Conservation (phyloP, 1,140 invertebrate species). For the Hydropsyche tenuis region DNA sequence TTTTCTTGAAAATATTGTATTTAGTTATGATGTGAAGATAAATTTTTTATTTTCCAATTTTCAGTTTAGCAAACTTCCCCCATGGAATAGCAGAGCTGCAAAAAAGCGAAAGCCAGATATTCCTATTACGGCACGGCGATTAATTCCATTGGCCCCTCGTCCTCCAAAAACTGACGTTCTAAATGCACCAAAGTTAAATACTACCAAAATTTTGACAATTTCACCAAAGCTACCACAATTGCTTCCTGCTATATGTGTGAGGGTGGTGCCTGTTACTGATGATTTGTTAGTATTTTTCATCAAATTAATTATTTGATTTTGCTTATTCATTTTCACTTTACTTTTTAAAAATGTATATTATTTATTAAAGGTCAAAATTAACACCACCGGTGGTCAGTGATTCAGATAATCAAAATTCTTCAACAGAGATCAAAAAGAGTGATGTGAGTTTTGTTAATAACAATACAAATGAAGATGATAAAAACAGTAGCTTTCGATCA, state of each 20-base stretch:
- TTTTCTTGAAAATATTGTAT: not conserved
- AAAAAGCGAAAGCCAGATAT: slow-evolving; percentile 46
- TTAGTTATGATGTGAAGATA: not conserved
- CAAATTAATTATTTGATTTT: too few species aligned
- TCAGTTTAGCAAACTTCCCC: slow-evolving; percentile 52
- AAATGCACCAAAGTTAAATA: not conserved
- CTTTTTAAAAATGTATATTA: too few species aligned
- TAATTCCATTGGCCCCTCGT: slow-evolving; percentile 56
- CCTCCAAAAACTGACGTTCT: slow-evolving; percentile 45
- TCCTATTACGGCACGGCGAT: slow-evolving; percentile 54
- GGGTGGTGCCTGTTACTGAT: not conserved
- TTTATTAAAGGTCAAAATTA: too few species aligned
- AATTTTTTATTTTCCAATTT: slow-evolving; percentile 23
- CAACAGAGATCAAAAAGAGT: too few species aligned
- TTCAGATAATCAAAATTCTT: too few species aligned
- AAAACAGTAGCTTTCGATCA: too few species aligned
- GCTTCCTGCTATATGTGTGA: not conserved
- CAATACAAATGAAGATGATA: not conserved
- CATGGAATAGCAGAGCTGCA: slow-evolving; percentile 52
- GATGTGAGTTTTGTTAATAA: too few species aligned
- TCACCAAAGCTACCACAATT: not conserved
- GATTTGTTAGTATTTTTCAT: not conserved
- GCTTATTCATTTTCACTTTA: too few species aligned
- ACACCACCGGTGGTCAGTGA: too few species aligned
- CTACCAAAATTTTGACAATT: too few species aligned